Conservation (phyloP, 2,797 vertebrate genomes). For the Rhodeus uyekii region DNA sequence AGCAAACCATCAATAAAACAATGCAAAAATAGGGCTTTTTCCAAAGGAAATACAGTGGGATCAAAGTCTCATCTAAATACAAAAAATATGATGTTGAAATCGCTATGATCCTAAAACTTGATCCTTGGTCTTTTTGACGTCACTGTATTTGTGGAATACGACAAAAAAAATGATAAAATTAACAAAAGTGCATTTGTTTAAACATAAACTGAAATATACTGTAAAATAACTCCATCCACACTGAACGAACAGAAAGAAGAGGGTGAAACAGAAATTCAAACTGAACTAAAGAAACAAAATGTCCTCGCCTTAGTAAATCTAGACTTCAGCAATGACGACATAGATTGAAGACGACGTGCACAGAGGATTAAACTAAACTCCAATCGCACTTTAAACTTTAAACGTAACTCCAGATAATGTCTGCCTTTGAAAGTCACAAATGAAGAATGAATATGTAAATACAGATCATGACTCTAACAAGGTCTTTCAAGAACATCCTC, state of each 20-base stretch:
- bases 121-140: neutral
- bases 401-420: too few species aligned
- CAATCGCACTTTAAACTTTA: too few species aligned
- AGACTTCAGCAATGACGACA: conserved; percentile 99
- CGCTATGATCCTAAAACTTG: too few species aligned
- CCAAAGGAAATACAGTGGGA: neutral
- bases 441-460: neutral
- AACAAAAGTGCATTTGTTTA: neutral
- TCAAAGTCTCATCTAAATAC: too few species aligned
- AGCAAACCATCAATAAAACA: conserved; percentile 56
- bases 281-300: conserved; percentile 47
- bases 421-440: neutral
- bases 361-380: too few species aligned
- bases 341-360: conserved; percentile 71
- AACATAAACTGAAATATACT: conserved; percentile 1
- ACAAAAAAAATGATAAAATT: neutral
- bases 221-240: conserved; percentile 19
- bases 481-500: neutral
- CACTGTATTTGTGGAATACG: neutral
- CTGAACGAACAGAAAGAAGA: neutral
- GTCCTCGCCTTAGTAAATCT: conserved; percentile 95
- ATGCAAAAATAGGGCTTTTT: neutral
- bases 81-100: too few species aligned
- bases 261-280: conserved; percentile 37
- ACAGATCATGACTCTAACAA: neutral